Conservation (phyloP, 2,113 vertebrate genomes). For the Thamnaconus septentrionalis region DNA sequence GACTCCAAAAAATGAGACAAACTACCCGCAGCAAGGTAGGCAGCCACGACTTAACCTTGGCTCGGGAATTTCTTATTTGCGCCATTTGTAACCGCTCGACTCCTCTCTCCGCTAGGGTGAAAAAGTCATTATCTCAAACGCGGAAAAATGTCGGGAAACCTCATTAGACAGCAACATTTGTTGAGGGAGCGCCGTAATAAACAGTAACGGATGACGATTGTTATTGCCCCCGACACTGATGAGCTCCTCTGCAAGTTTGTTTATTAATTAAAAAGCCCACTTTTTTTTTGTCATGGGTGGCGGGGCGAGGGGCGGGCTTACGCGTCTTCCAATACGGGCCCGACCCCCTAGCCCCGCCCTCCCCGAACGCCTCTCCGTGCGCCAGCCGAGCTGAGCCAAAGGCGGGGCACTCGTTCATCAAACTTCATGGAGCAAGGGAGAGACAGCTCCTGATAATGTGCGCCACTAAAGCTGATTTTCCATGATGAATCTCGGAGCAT, state of each 20-base stretch:
- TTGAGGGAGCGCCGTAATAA: conserved; percentile 97
- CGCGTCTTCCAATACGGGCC: conserved; percentile 33
- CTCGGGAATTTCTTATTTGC: conserved; percentile 59
- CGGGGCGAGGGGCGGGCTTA: conserved; percentile 6
- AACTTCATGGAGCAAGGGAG: conserved; percentile 98
- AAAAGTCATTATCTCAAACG: conserved; percentile 96
- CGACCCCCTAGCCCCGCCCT: conserved; percentile 23
- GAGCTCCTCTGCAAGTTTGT: conserved; percentile 99
- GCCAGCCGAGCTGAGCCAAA: conserved; percentile 93
- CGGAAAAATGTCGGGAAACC: conserved; percentile 92
- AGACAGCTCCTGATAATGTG: conserved; percentile 98
- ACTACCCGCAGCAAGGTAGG: conserved; percentile 53
- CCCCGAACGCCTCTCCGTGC: conserved; percentile 36
- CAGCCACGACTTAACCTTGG: conserved; percentile 68
- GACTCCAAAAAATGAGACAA: conserved; percentile 52
- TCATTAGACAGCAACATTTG: conserved; percentile 99
- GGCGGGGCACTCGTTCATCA: conserved; percentile 98
- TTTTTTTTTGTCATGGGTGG: conserved; percentile 76
- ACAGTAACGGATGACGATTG: conserved; percentile 98
- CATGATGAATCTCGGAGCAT: conserved; percentile 99
- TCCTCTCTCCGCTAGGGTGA: conserved; percentile 77
- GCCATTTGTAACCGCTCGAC: conserved; percentile 66
- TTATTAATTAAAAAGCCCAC: conserved; percentile 99
- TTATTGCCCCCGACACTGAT: conserved; percentile 99
- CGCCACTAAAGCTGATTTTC: conserved; percentile 99